Evolutionary conservation across 2,888 invertebrate genomes (phyloP).

Genomic region (Lathronympha strigana): DNA sequence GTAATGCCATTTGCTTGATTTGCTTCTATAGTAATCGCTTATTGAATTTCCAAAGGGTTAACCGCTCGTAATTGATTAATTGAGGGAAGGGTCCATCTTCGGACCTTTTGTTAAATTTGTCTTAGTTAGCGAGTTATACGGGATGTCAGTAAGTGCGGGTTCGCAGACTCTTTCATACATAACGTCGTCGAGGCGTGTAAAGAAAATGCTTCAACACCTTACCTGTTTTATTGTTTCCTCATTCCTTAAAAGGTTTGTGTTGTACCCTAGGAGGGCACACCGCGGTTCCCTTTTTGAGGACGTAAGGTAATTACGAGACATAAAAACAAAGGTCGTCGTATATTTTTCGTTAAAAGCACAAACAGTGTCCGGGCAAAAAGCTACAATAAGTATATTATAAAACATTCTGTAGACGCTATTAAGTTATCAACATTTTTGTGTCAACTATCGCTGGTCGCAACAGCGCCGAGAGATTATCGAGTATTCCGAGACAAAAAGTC

Average conservation of each 20-base stretch:
- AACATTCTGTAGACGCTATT: background rate
- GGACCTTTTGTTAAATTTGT: conserved; percentile 60
- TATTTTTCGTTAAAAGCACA: conserved; percentile 27
- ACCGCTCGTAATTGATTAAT: conserved; percentile 62
- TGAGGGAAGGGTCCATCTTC: conserved; percentile 61
- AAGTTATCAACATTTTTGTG: background rate
- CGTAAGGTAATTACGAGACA: conserved; percentile 36
- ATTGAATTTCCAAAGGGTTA: conserved; percentile 63
- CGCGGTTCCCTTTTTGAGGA: conserved; percentile 28
- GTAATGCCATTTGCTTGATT: conserved; percentile 50
- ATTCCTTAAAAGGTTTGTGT: conserved; percentile 50
- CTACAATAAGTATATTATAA: background rate
- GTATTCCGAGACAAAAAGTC: conserved; percentile 16
- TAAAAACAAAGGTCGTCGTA: conserved; percentile 25
- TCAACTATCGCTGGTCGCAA: conserved; percentile 12
- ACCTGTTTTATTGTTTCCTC: conserved; percentile 46
- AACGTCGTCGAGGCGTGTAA: conserved; percentile 37
- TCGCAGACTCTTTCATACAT: conserved; percentile 45
- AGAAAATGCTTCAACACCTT: conserved; percentile 47
- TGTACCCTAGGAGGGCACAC: conserved; percentile 39
- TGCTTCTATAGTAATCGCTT: conserved; percentile 55
- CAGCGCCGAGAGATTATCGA: conserved; percentile 34
- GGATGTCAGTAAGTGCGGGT: conserved; percentile 46
- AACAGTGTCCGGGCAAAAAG: conserved; percentile 18
- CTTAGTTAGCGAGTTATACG: conserved; percentile 57